These are phyloP conservation scores for Molothrus aeneus DNA, from an alignment of 2,797 vertebrate species.

Conservation along the genomic window DNA sequence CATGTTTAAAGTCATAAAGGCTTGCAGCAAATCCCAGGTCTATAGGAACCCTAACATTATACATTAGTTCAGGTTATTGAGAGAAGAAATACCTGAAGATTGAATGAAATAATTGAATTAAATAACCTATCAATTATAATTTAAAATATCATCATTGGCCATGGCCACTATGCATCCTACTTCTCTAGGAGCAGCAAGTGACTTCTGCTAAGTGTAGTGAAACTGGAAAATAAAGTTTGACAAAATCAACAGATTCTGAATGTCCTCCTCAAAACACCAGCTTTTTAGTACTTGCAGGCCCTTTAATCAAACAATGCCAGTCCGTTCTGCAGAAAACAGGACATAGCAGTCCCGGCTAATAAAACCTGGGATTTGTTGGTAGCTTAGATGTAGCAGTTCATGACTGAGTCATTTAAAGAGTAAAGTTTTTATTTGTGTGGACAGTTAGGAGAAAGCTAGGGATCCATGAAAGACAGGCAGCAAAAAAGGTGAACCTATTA, in stretches of 20 bases:
- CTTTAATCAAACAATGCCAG: neutral
- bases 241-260: neutral
- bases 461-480: neutral
- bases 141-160: neutral
- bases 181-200: neutral
- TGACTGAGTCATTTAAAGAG: neutral
- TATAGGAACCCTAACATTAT: neutral
- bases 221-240: neutral
- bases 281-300: neutral
- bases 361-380: neutral
- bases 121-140: neutral
- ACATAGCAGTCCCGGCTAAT: neutral
- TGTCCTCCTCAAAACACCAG: neutral
- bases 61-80: neutral
- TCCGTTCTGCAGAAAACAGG: neutral
- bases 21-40: neutral
- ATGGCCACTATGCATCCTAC: neutral
- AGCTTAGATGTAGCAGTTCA: neutral
- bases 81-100: neutral
- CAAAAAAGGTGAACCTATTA: neutral
- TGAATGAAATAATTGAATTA: neutral
- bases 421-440: neutral
- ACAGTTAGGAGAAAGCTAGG: neutral
- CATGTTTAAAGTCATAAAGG: neutral
- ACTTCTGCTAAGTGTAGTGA: neutral